Base-by-base conservation (phyloP, 2,888 invertebrate species). In the Athalia rosae region DNA sequence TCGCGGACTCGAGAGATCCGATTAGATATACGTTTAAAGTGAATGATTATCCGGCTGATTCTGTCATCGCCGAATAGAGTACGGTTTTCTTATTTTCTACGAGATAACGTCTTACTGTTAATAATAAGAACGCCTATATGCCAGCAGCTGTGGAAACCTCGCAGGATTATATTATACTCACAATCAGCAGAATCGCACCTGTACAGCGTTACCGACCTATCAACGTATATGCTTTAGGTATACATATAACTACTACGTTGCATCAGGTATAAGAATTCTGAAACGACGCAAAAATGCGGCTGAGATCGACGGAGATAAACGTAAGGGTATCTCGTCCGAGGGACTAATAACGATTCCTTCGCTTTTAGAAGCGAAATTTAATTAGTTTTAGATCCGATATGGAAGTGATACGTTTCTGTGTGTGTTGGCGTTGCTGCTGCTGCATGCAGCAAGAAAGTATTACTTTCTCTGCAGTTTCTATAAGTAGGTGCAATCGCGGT, bases 381-480 rank as follows among this genome's bases (percentile, higher is more conserved):
- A 74, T 74, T 74, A 47, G 15, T 28, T 28, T 28, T 28, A 28
- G 28, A 7, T 50, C 71, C 43, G 61, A 61, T 50, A 74, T 50
- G 48, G 9, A 6, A 7, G 66, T n/a, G 43, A 13, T 9, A 64
- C 8, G 7, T 9, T 4, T 3, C 9, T 45, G 4, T 48, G 8
- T 13, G 58, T 45, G 15, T 45, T 15, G 8, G 56, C 13, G n/a
- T 28, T 28, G 71, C 56, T 11, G 43, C 56, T 43, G 7, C 13
- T 71, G 45, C 15, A 45, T 45, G 15, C 71, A 15, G 56, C 56
- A 87, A 80, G 87, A 87, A 86, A 87, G 84, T 84, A 84, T 83
- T 82, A 85, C 88, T 87, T 87, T 88, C 88, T 85, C 88, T 83
- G 62, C 59, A 83, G 82, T 84, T 85, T 84, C 84, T 84, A n/a